These are phyloP conservation scores for Ditula angustiorana DNA, from an alignment of 2,888 invertebrate species.

Conservation along the genomic window DNA sequence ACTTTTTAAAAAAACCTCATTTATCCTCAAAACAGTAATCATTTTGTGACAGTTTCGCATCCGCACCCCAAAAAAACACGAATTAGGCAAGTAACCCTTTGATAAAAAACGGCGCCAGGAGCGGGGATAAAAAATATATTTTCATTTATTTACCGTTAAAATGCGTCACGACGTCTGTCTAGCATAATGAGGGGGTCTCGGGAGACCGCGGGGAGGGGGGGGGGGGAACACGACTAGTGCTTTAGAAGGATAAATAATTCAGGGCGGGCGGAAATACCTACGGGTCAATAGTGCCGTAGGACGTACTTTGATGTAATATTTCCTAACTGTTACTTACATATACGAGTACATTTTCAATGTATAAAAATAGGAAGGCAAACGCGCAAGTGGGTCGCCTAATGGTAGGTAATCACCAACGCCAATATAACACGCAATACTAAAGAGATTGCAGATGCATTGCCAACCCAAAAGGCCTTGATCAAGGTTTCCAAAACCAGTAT, in stretches of 20 bases:
- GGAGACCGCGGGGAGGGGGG: background rate
- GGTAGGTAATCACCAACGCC: too few species aligned
- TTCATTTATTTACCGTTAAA: conserved; percentile 30
- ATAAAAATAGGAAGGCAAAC: too few species aligned
- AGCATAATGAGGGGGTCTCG: conserved; percentile 29
- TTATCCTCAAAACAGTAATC: background rate
- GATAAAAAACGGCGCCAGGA: background rate
- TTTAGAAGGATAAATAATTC: conserved; percentile 39
- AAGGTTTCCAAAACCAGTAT: too few species aligned
- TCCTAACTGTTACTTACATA: background rate
- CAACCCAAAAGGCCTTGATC: too few species aligned
- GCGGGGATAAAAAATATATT: conserved; percentile 13
- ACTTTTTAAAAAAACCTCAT: too few species aligned
- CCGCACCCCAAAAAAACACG: background rate
- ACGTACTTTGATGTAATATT: background rate
- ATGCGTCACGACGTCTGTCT: conserved; percentile 33
- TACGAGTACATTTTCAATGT: too few species aligned
- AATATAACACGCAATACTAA: too few species aligned
- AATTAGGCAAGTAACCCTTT: background rate
- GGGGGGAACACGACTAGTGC: conserved; percentile 33
- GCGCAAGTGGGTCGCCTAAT: too few species aligned
- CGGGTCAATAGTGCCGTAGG: conserved; percentile 12
- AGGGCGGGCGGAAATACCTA: conserved; percentile 16
- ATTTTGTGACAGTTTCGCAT: background rate
- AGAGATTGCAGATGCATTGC: too few species aligned